phyloP scores from a whole-genome alignment of 2,888 invertebrate genomes.

The Hylaea fasciaria region DNA sequence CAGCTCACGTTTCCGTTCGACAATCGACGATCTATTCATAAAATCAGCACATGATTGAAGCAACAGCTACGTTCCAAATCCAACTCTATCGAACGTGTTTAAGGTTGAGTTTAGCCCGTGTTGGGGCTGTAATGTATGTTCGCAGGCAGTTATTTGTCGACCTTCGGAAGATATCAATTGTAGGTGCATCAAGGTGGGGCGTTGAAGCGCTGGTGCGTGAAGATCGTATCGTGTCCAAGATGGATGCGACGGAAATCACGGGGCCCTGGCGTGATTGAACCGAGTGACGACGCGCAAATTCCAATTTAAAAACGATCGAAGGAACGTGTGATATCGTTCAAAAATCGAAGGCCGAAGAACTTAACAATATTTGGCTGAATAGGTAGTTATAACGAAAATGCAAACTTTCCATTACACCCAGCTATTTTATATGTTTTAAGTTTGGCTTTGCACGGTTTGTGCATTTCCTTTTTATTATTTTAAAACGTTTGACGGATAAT shows the following conservation, averaged over 20 bases:
- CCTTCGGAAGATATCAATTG: conserved; percentile 83
- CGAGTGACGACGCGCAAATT: conserved; percentile 33
- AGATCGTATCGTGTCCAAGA: conserved; percentile 67
- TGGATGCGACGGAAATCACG: conserved; percentile 54
- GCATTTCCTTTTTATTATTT: no score
- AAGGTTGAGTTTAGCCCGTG: conserved; percentile 7
- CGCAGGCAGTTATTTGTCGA: conserved; percentile 71
- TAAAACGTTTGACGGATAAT: no score
- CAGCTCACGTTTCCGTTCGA: conserved; percentile 60
- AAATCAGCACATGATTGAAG: conserved; percentile 53
- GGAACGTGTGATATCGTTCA: no score
- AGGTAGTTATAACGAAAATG: no score
- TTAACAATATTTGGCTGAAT: no score
- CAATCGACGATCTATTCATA: conserved; percentile 67
- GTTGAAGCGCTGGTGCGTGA: conserved; percentile 62
- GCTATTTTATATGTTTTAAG: no score
- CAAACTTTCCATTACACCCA: no score
- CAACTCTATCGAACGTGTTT: conserved; percentile 7
- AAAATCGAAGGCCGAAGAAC: conserved; percentile 28
- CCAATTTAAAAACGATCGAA: conserved; percentile 32
- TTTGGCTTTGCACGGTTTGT: no score
- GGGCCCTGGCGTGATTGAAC: conserved; percentile 33
- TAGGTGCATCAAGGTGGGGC: conserved; percentile 60
- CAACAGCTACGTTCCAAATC: conserved; percentile 4
- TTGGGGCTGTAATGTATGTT: conserved; percentile 33